Evolutionary conservation across 2,113 vertebrate genomes (phyloP), one percentile per base, ranked within the genome.

Genomic region (Echinops telfairi): DNA sequence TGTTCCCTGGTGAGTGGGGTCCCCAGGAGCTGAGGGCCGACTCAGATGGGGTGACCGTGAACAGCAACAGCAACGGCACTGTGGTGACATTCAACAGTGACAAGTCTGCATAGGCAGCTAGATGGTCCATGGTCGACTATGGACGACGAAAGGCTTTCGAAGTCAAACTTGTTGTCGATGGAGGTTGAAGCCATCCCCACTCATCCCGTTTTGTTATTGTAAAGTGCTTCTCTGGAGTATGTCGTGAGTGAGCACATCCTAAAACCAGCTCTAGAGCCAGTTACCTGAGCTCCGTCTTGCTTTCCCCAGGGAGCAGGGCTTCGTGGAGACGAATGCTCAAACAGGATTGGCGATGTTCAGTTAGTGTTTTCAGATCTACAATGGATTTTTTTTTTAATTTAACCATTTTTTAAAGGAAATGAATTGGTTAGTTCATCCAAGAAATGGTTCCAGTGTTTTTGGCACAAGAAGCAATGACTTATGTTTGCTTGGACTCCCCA

Each of bases 201-300:
- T 88, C 40, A 86, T 93, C 83, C 86, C 94, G 88, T 93, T 95
- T 95, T 94, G 95, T 95, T 96, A 95, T 94, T 95, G 83, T 78
- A 92, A 94, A 95, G 86, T 81, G 86, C 80, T 96, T 89, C 90
- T 73, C 93, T 91, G 2, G 0, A 71, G 88, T 79, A 19, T 90
- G 25, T 58, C 78, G 80, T 78, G 83, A 96, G 85, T 77, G 90
- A 93, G 82, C 92, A 92, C 94, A 93, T 91, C 95, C 92, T 43
- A 80, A 5, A 90, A 68, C 70, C 58, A 82, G 70, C 60, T 91
- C n/a, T 87, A 15, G 23, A 73, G 79, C 58, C 36, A 92, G 17
- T 95, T 70, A 86, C 88, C 76, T 58, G 53, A 86, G 83, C 84
- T 71, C 31, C 64, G 79, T 47, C 47, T 19, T 68, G 43, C 58